phyloP scores from a whole-genome alignment of 2,888 invertebrate species.

The Sphaerophoria taeniata region DNA sequence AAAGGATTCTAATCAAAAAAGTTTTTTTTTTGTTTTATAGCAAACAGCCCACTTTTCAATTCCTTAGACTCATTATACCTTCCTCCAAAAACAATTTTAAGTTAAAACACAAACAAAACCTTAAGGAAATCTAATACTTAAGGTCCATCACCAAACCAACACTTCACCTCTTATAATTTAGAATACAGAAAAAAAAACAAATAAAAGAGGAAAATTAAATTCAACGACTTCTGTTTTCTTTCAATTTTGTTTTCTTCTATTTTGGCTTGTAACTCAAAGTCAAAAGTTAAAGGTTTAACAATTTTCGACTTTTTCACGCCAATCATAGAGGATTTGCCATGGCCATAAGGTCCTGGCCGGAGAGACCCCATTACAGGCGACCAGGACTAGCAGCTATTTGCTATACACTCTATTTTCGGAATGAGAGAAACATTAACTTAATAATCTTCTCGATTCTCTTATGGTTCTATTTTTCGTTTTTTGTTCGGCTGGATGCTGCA shows the following conservation, averaged over 20 bases:
- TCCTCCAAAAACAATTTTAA: neutral
- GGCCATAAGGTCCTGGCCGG: conserved; percentile 67
- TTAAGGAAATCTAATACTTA: conserved; percentile 13
- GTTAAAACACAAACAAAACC: neutral
- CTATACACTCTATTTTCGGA: conserved; percentile 33
- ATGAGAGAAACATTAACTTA: conserved; percentile 18
- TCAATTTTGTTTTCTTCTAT: neutral
- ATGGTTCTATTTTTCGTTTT: neutral
- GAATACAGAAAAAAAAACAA: neutral
- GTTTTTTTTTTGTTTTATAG: neutral
- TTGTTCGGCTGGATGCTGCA: neutral
- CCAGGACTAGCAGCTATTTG: conserved; percentile 5
- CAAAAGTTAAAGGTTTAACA: conserved; percentile 49
- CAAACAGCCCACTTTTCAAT: neutral
- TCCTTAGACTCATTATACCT: conserved; percentile 12
- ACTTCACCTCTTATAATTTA: conserved; percentile 10
- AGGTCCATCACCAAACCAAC: too few relatives aligned
- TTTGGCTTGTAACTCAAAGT: conserved; percentile 24
- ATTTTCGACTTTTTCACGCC: conserved; percentile 54
- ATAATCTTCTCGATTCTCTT: conserved; percentile 41
- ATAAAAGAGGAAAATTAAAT: conserved; percentile 38
- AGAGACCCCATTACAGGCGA: conserved; percentile 41
- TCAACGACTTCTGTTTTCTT: conserved; percentile 28
- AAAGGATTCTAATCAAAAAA: conserved; percentile 31
- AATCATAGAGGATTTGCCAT: conserved; percentile 61